Conservation (phyloP, 2,888 invertebrate species). For the Polia nebulosa region DNA sequence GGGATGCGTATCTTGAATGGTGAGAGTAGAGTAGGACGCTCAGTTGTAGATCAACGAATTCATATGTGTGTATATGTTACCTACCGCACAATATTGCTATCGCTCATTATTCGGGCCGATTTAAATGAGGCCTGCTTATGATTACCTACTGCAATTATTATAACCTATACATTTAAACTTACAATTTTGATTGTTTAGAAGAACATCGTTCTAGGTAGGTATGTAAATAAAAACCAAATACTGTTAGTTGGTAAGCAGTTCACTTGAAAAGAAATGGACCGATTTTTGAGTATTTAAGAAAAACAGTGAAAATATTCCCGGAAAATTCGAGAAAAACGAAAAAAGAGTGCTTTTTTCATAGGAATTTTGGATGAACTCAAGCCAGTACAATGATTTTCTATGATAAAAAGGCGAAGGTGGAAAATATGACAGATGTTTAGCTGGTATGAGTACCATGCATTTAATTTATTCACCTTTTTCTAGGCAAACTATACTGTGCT, state of each 20-base stretch:
- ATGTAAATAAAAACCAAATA: not conserved
- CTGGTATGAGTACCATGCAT: not conserved
- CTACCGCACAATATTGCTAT: constrained; percentile 32
- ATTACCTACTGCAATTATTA: constrained; percentile 18
- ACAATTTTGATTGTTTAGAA: not conserved
- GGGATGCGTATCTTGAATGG: constrained; percentile 31
- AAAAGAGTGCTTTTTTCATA: no score
- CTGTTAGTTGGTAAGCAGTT: no score
- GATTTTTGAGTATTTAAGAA: no score
- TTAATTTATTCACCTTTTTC: constrained; percentile 23
- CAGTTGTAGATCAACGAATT: constrained; percentile 8
- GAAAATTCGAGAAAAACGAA: no score
- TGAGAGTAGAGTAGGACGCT: not conserved
- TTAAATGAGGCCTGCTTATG: constrained; percentile 47
- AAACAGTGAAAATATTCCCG: no score
- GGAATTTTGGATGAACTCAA: no score
- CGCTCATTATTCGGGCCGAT: constrained; percentile 35
- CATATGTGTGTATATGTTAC: not conserved
- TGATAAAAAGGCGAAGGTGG: not conserved
- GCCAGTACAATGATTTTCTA: no score
- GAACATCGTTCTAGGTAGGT: no score
- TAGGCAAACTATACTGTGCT: not conserved
- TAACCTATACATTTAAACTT: constrained; percentile 9
- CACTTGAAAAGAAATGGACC: no score
- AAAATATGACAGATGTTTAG: not conserved